phyloP scores from a whole-genome alignment of 2,888 invertebrate species.

The Protonemura montana region DNA sequence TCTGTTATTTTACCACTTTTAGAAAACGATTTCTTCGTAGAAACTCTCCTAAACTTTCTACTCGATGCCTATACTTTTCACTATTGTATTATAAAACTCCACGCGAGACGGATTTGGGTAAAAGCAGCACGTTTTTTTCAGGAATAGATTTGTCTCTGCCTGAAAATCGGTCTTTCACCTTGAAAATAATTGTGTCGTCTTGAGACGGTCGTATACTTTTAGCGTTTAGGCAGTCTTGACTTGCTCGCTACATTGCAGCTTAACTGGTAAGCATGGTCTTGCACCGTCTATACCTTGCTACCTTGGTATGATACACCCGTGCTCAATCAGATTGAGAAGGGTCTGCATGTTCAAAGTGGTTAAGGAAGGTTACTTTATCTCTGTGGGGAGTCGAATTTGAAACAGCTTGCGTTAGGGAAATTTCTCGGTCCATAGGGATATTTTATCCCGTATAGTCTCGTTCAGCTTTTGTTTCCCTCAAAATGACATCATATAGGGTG shows the following conservation, averaged over 20 bases:
- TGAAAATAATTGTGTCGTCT: neutral
- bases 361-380: conserved; percentile 20
- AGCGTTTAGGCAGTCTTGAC: neutral
- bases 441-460: conserved; percentile 32
- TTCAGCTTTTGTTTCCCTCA: conserved; percentile 36
- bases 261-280: neutral
- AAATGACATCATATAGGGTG: conserved; percentile 40
- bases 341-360: neutral
- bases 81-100: neutral
- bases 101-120: neutral
- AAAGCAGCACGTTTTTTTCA: neutral
- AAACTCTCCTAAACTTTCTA: too few relatives aligned
- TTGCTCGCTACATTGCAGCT: neutral
- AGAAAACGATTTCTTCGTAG: neutral
- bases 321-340: conserved; percentile 29
- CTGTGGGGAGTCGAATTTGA: conserved; percentile 30
- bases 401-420: conserved; percentile 41
- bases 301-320: conserved; percentile 7
- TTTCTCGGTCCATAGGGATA: conserved; percentile 41
- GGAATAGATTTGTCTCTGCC: neutral
- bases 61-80: too few relatives aligned
- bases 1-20: neutral
- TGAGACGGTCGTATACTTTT: neutral
- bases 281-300: neutral
- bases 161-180: neutral